Base-by-base conservation (phyloP, 1,140 invertebrate genomes). In the Oedothorax gibbosus region DNA sequence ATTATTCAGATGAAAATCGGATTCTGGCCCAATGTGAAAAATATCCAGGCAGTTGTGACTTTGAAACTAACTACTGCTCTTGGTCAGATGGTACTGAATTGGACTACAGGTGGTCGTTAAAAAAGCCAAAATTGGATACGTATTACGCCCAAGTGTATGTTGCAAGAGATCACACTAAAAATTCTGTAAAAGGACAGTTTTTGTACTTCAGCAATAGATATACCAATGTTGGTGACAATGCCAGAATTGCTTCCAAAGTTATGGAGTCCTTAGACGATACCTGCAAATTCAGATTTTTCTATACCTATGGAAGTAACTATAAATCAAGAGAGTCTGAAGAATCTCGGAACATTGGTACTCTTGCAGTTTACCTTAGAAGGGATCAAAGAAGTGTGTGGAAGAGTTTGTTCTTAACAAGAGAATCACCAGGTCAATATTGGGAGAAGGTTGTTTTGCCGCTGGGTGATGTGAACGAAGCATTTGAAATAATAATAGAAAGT, bases 401-500 rank as follows among this genome's bases (percentile, higher is more conserved):
- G 11, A 12, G 56, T n/a, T 20, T 76, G n/a, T 85, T 77, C 7
- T 56, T 35, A 0, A 66, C 60, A 3, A 15, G 69, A 65, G 77
- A 65, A 20, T 65, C 73, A 7, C 79, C 77, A 14, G 86, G 86
- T 8, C 83, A 85, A 20, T 87, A 68, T 73, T 87, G 60, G 18
- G 86, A 87, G 69, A 87, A 86, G 64, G 86, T 71, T 12, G 15
- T 69, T n/a, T 14, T 87, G 15, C 69, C 65, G 11, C 20, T 86
- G 8, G 54, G 56, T 50, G 20, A 69, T 49, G 20, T 87, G 5
- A 68, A 68, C 20, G 75, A 69, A 7, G 72, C 79, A 14, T 88
- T 88, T 57, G 79, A 88, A 71, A 87, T 89, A 20, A 86, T 90
- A 20, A 88, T 91, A 65, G 89, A 90, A 84, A 89, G 85, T 53